phyloP scores from a whole-genome alignment of 2,888 invertebrate species.

The Eupithecia vulgata region DNA sequence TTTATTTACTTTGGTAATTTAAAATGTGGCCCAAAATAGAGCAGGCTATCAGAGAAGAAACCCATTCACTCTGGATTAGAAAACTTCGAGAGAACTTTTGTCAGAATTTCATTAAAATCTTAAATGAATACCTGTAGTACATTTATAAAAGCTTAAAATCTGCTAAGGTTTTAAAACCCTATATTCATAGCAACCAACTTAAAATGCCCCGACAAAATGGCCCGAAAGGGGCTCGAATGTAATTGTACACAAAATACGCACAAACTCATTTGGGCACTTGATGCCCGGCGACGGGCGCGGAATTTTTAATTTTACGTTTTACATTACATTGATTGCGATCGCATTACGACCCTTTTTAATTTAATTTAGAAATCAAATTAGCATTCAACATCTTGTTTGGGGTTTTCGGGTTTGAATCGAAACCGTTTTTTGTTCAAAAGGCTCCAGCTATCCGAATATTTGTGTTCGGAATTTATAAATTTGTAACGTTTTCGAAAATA shows the following conservation, averaged over 20 bases:
- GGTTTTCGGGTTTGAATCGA: constrained; percentile 26
- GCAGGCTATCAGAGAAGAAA: neutral
- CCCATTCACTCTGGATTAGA: neutral
- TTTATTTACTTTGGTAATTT: no score
- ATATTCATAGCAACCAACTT: constrained; percentile 5
- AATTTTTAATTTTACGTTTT: constrained; percentile 66
- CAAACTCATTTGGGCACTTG: constrained; percentile 70
- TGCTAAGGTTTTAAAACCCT: neutral
- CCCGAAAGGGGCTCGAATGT: constrained; percentile 47
- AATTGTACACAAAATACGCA: constrained; percentile 63
- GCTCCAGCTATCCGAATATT: constrained; percentile 18
- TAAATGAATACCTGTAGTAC: neutral
- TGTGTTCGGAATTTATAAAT: constrained; percentile 2
- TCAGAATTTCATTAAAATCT: neutral
- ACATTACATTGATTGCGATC: constrained; percentile 41
- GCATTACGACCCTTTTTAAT: constrained; percentile 39
- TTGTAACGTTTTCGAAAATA: neutral
- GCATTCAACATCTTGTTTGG: constrained; percentile 38
- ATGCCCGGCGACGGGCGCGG: constrained; percentile 56
- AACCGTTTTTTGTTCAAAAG: constrained; percentile 21
- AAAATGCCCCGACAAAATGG: constrained; percentile 36
- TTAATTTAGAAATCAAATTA: constrained; percentile 39
- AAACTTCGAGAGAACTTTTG: neutral
- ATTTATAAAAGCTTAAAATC: neutral
- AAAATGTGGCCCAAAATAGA: neutral